Base-by-base conservation (phyloP, 2,888 invertebrate genomes). In the Criorhina ranunculi region DNA sequence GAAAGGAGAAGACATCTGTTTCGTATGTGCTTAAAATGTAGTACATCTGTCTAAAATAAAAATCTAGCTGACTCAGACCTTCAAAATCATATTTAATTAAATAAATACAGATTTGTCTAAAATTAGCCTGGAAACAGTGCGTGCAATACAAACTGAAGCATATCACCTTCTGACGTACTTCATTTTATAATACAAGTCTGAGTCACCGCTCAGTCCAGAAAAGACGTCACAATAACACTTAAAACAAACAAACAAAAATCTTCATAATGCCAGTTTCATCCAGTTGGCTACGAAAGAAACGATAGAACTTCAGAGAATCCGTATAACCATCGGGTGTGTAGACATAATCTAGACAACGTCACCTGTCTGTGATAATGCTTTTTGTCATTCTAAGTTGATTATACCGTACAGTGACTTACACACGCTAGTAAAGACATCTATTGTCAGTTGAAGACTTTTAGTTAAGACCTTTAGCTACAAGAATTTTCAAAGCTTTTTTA, bases 121-220 rank as follows among this genome's bases (percentile, higher is more conserved):
- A 17, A 44, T 44, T 15, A 1, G 44, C 44, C 17, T 44, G 17
- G 44, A 44, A 44, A 44, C 44, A 51, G 29, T 31, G 49, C 19
- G 24, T n/a, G n/a, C 19, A 11, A 49, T 46, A 46, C 5, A 46
- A 46, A 46, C 3, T 7, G 4, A 5, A 44, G 15, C 3, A 2
- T 5, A 2, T 15, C 7, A 4, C 4, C 11, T n/a, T 15, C 53
- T 31, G 53, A 31, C 29, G 31, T 8, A 3, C 4, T 8, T 31
- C 6, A 11, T 31, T 15, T 31, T 6, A 29, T 29, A 1, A 15
- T 5, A 3, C 11, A 4, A 53, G 31, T 1, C 12, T 24, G n/a
- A 5, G 31, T 31, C 12, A 31, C 12, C n/a, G n/a, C n/a, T n/a
- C 19, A n/a, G 2, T n/a, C 29, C 11, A 11, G 8, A 15, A 31